Percentiles rank a stretch among this genome's conserved stretches.
These are phyloP conservation scores for Martes martes DNA, from an alignment of 2,113 vertebrate genomes.

Conservation along the genomic window DNA sequence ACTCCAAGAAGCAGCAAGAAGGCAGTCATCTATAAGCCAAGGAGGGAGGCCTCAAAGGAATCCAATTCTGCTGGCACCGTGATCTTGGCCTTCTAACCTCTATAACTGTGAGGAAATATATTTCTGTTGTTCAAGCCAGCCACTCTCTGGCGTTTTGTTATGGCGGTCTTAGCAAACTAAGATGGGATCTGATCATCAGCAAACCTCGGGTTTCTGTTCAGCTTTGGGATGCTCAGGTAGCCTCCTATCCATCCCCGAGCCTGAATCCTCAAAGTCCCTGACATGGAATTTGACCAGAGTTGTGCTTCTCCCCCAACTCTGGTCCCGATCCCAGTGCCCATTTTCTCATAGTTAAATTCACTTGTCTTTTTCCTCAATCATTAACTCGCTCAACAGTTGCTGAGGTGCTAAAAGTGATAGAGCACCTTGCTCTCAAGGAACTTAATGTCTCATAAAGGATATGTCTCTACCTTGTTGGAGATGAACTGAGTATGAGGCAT, in stretches of 20 bases:
- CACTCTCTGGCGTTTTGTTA: background rate
- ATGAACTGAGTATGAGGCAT: background rate
- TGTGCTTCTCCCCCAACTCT: background rate
- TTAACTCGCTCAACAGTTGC: background rate
- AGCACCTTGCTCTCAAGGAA: background rate
- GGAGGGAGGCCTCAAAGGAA: background rate
- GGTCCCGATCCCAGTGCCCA: background rate
- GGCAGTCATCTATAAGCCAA: background rate
- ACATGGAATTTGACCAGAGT: background rate
- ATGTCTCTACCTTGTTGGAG: background rate
- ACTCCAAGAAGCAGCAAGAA: conserved; percentile 7
- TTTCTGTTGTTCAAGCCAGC: background rate
- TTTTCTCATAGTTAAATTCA: conserved; percentile 6
- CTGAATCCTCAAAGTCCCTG: background rate
- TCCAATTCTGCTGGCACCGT: background rate
- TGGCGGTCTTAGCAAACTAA: background rate
- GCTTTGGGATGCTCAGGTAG: background rate
- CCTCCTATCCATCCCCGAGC: background rate
- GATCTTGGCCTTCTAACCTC: background rate
- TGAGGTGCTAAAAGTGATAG: background rate
- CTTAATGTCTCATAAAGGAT: background rate
- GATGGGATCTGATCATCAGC: background rate
- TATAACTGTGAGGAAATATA: background rate
- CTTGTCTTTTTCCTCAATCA: conserved; percentile 17
- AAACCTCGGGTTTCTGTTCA: background rate